Percentiles rank a stretch among this genome's conserved stretches.
Evolutionary conservation across 2,113 vertebrate species (phyloP).

Genomic region (Gyps fulvus): DNA sequence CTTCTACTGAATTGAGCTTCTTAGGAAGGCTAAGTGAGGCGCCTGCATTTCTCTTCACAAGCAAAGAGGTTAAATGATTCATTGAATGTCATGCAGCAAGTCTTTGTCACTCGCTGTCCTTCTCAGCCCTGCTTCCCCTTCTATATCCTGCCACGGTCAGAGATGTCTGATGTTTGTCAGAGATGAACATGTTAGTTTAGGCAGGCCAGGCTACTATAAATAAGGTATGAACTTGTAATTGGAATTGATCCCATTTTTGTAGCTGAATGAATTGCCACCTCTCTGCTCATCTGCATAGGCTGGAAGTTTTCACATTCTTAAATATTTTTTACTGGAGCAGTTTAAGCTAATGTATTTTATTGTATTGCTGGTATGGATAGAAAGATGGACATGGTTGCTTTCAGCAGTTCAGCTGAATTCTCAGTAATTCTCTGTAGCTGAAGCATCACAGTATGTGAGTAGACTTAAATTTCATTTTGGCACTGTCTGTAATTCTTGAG

Average conservation of each 20-base stretch:
- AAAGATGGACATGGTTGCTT: neutral
- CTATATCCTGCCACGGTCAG: neutral
- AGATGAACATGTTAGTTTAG: neutral
- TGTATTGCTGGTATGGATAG: neutral
- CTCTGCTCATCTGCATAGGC: neutral
- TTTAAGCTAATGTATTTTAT: neutral
- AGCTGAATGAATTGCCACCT: neutral
- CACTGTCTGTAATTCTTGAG: neutral
- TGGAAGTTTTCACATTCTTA: neutral
- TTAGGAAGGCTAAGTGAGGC: neutral
- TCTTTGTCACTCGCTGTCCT: neutral
- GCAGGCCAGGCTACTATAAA: neutral
- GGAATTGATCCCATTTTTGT: neutral
- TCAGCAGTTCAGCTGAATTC: neutral
- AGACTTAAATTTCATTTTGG: neutral
- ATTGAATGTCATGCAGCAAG: neutral
- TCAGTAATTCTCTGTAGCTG: neutral
- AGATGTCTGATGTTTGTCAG: neutral
- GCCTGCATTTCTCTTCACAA: neutral
- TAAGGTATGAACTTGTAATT: constrained; percentile 27
- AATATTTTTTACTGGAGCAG: neutral
- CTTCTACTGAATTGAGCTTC: neutral
- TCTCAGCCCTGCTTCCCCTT: neutral
- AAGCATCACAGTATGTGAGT: neutral
- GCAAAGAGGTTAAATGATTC: neutral